Conservation (phyloP, 2,113 vertebrate species). For the Anhinga rufa region DNA sequence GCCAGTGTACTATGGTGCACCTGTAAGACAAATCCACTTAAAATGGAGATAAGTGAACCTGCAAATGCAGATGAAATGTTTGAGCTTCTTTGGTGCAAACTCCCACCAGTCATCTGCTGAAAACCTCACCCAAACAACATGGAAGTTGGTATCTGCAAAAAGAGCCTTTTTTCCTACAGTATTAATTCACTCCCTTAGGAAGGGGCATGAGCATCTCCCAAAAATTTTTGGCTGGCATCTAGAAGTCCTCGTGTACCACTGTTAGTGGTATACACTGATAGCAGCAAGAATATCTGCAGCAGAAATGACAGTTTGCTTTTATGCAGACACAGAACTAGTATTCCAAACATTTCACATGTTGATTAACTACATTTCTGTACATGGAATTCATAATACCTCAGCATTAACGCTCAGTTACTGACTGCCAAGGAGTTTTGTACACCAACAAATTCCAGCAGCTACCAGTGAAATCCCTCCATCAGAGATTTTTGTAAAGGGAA, state of each 20-base stretch:
- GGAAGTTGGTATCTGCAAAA: not conserved
- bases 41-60: not conserved
- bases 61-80: not conserved
- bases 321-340: rapidly evolving
- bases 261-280: not conserved
- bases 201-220: not conserved
- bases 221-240: not conserved
- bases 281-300: not conserved
- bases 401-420: not conserved
- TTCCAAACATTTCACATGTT: not conserved
- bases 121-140: not conserved
- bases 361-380: not conserved
- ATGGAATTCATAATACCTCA: not conserved
- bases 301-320: not conserved
- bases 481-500: not conserved
- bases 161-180: not conserved
- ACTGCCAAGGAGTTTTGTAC: not conserved
- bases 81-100: not conserved
- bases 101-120: not conserved
- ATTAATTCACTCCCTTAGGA: not conserved
- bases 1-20: not conserved
- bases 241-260: not conserved
- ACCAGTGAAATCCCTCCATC: not conserved
- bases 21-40: not conserved
- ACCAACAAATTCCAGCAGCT: not conserved